Base-by-base conservation (phyloP, 2,888 invertebrate genomes). In the Platycheirus rosarum region DNA sequence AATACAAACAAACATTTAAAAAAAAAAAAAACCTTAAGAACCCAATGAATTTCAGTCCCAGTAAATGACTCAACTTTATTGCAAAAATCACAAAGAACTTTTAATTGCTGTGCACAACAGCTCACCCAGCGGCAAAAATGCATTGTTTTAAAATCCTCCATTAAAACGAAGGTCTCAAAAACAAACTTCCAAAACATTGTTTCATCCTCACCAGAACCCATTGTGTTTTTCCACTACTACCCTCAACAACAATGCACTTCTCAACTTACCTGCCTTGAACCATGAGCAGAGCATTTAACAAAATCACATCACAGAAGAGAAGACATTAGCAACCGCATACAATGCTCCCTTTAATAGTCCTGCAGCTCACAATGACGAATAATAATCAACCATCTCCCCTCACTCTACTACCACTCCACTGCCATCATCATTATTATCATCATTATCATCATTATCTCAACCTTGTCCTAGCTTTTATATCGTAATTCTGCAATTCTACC, bases 391-490 rank as follows among this genome's bases (percentile, higher is more conserved):
- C 26, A 57, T 49, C 32, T 55, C 46, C n/a, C 13, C n/a, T n/a
- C n/a, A n/a, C n/a, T n/a, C n/a, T n/a, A n/a, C n/a, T n/a, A n/a
- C n/a, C n/a, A n/a, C n/a, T n/a, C 20, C 23, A 20, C 18, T 32
- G 4, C 11, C 9, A 2, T 4, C 51, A 7, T 9, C 40, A 26
- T 42, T 42, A 37, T 26, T 16, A 37, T 48, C 7, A 29, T 40
- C 55, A 63, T 32, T 7, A n/a, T 35, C 49, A 20, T 48, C 32
- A 35, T 48, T 60, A 48, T 48, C 37, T 20, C 49, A 65, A 48
- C 73, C 77, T 73, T 78, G 77, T 66, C 44, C 71, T 49, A n/a
- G 11, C 32, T 29, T 32, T n/a, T 4, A 8, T 18, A 40, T 29
- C 20, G 37, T 8, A 40, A 11, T 13, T 42, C 35, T 11, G 14